These are phyloP conservation scores for Eupeodes luniger DNA, from an alignment of 2,888 invertebrate species.

Conservation along the genomic window DNA sequence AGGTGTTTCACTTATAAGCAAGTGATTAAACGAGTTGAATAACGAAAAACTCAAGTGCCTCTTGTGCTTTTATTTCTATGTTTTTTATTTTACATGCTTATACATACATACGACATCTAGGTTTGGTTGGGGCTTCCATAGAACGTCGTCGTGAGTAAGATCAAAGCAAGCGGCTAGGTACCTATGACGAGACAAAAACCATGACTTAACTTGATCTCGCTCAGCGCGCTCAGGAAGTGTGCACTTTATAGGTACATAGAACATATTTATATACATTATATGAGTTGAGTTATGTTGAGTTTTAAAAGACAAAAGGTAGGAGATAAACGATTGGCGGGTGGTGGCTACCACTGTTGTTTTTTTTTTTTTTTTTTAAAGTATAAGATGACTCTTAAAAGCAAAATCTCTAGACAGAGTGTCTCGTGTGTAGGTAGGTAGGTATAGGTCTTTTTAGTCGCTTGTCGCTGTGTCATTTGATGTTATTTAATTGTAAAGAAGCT, in stretches of 20 bases:
- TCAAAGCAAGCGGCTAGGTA: conserved; percentile 54
- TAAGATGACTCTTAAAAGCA: conserved; percentile 25
- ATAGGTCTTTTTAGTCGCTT: background rate
- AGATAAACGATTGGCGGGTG: conserved; percentile 56
- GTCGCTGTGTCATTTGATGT: conserved; percentile 15
- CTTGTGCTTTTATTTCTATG: conserved; percentile 36
- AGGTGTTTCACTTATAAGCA: conserved; percentile 49
- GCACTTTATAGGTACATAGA: conserved; percentile 9
- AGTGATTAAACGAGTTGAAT: conserved; percentile 64
- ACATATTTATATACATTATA: background rate
- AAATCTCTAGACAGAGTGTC: conserved; percentile 36
- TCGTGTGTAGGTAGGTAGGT: background rate
- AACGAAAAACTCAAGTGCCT: conserved; percentile 54
- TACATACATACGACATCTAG: background rate
- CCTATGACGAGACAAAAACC: conserved; percentile 52
- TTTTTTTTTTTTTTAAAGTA: background rate
- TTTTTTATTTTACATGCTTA: background rate
- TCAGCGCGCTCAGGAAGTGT: conserved; percentile 54
- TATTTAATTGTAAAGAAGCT: conserved; percentile 35
- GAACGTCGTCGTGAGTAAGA: conserved; percentile 20
- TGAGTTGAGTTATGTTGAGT: background rate
- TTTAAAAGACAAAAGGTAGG: conserved; percentile 40
- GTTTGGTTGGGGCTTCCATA: background rate
- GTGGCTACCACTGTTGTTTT: conserved; percentile 21
- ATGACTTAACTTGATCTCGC: conserved; percentile 69